Evolutionary conservation across 2,888 invertebrate genomes (phyloP).

Genomic region (Abrostola triplasia): DNA sequence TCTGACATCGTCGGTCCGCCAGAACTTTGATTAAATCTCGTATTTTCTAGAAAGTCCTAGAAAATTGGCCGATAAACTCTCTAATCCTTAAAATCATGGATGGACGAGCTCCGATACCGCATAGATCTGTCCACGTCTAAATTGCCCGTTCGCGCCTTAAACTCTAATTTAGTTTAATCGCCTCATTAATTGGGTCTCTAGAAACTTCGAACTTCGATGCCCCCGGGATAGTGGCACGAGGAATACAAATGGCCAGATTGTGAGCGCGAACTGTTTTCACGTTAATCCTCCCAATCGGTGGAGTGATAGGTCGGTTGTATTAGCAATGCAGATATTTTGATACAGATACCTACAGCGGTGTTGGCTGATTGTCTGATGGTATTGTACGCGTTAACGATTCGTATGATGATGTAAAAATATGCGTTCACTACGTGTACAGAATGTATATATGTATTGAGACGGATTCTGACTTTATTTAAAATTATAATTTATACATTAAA

Average conservation of each 20-base stretch:
- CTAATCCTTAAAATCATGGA: constrained; percentile 36
- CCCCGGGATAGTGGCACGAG: constrained; percentile 66
- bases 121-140: constrained; percentile 57
- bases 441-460: too few relatives aligned
- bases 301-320: constrained; percentile 45
- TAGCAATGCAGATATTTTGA: constrained; percentile 50
- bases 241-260: constrained; percentile 79
- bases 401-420: not conserved
- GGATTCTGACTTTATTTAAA: too few relatives aligned
- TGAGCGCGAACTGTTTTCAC: constrained; percentile 52
- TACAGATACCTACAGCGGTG: not conserved
- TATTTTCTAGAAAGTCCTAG: not conserved
- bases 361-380: not conserved
- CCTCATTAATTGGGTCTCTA: constrained; percentile 80
- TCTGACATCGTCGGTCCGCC: too few relatives aligned
- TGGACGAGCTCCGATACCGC: constrained; percentile 23
- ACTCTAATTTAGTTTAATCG: constrained; percentile 83
- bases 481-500: too few relatives aligned
- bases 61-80: constrained; percentile 10
- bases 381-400: not conserved
- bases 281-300: constrained; percentile 55
- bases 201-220: constrained; percentile 78
- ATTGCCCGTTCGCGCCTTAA: constrained; percentile 77
- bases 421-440: too few relatives aligned
- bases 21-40: too few relatives aligned